Evolutionary conservation across 2,888 invertebrate genomes (phyloP).

Genomic region (Stenchaetothrips biformis): DNA sequence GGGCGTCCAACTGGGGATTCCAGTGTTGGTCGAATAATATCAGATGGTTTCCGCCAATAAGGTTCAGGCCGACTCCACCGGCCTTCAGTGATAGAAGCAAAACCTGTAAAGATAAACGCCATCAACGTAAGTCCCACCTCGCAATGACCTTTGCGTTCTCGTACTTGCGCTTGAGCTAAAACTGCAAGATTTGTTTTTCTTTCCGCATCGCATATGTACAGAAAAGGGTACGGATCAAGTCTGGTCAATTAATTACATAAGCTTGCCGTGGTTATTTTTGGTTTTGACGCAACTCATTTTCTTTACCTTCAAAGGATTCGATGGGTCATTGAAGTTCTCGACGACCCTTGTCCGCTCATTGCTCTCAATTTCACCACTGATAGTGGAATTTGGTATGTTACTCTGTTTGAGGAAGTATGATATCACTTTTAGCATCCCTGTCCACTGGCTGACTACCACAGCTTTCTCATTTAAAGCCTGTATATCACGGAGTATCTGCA

Average conservation of each 20-base stretch:
- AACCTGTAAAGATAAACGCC: conserved; percentile 29
- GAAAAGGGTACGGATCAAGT: too few relatives aligned
- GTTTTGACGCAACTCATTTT: too few relatives aligned
- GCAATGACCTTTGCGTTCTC: too few relatives aligned
- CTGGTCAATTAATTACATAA: too few relatives aligned
- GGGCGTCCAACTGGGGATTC: conserved; percentile 93
- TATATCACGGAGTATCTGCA: not conserved
- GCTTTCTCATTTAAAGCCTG: not conserved
- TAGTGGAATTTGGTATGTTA: not conserved
- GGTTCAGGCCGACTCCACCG: conserved; percentile 93
- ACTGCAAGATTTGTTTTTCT: too few relatives aligned
- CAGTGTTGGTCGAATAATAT: conserved; percentile 88
- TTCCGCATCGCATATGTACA: too few relatives aligned
- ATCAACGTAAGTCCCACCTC: too few relatives aligned
- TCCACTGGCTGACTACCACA: not conserved
- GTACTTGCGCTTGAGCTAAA: too few relatives aligned
- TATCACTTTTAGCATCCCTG: not conserved
- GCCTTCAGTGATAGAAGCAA: conserved; percentile 83
- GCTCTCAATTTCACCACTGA: not conserved
- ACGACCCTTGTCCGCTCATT: not conserved
- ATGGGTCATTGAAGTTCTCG: not conserved
- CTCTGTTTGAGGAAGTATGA: not conserved
- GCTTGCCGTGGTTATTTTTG: too few relatives aligned
- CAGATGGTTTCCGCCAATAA: conserved; percentile 87
- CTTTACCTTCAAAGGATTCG: not conserved